Conservation (phyloP, 2,113 vertebrate genomes). For the Platichthys stellatus region DNA sequence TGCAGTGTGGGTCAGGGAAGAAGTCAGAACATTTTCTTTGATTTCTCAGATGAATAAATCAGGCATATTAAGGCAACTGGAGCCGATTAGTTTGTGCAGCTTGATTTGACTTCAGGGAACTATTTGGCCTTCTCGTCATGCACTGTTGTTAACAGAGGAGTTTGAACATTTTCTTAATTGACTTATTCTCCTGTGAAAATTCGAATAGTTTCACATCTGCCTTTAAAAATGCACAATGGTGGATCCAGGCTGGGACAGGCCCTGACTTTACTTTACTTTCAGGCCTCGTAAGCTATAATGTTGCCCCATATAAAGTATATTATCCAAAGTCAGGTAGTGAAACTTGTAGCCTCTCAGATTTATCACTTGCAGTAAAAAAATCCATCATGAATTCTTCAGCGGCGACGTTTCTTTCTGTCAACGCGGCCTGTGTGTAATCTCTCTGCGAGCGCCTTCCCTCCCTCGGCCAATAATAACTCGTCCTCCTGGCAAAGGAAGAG, state of each 20-base stretch:
- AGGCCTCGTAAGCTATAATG: neutral
- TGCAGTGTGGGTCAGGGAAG: too few relatives aligned
- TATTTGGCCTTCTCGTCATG: too few relatives aligned
- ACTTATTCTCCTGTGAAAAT: too few relatives aligned
- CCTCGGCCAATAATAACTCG: conserved; percentile 57
- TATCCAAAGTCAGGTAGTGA: neutral
- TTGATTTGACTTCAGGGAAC: too few relatives aligned
- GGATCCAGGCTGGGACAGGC: too few relatives aligned
- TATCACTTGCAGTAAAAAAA: neutral
- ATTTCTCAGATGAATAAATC: too few relatives aligned
- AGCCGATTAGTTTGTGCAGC: too few relatives aligned
- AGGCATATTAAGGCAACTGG: too few relatives aligned
- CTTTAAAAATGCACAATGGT: neutral
- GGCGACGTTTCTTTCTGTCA: conserved; percentile 16
- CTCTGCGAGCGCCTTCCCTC: neutral
- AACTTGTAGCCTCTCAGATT: neutral
- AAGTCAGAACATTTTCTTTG: too few relatives aligned
- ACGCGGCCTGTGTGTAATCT: conserved; percentile 45
- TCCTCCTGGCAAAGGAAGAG: conserved; percentile 51
- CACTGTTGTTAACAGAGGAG: too few relatives aligned
- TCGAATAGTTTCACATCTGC: neutral
- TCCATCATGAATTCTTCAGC: conserved; percentile 12
- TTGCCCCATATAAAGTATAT: neutral
- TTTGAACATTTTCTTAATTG: too few relatives aligned
- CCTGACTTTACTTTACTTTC: too few relatives aligned